Evolutionary conservation across 2,888 invertebrate genomes (phyloP).

Genomic region (Hyposoter dolosus): DNA sequence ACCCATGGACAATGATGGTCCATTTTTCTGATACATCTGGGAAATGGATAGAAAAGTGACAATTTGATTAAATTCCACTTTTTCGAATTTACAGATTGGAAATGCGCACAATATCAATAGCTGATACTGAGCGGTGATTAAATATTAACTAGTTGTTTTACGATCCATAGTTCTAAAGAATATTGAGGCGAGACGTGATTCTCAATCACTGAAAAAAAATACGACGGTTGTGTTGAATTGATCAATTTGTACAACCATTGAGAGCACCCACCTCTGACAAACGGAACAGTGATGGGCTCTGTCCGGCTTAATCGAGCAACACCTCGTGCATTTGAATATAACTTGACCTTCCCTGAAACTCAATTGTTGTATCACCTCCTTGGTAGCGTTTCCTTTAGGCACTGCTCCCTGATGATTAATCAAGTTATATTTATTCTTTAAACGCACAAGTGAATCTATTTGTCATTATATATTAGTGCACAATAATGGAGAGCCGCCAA

Average conservation of each 20-base stretch:
- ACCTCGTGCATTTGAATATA: conserved; percentile 98
- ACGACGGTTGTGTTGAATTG: not conserved
- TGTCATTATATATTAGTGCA: not conserved
- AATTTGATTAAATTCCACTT: not conserved
- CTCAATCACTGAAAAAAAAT: not conserved
- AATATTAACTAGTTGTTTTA: too few species aligned
- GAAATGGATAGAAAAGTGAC: conserved; percentile 75
- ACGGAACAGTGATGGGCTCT: conserved; percentile 98
- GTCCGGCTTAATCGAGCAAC: conserved; percentile 98
- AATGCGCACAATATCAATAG: too few species aligned
- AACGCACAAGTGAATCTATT: not conserved
- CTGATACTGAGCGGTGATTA: too few species aligned
- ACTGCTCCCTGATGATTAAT: conserved; percentile 91
- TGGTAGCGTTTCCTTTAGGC: conserved; percentile 97
- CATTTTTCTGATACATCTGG: conserved; percentile 92
- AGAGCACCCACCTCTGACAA: conserved; percentile 89
- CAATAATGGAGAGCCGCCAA: not conserved
- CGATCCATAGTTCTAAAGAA: too few species aligned
- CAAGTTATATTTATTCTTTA: not conserved
- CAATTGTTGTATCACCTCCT: conserved; percentile 97
- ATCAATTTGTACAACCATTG: not conserved
- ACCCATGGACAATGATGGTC: conserved; percentile 98
- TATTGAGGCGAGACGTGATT: too few species aligned
- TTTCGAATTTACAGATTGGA: too few species aligned
- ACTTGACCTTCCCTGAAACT: conserved; percentile 96